Percentiles rank a stretch among this genome's conserved stretches.
phyloP scores from a whole-genome alignment of 2,888 invertebrate species.

The Mythimna loreyi region DNA sequence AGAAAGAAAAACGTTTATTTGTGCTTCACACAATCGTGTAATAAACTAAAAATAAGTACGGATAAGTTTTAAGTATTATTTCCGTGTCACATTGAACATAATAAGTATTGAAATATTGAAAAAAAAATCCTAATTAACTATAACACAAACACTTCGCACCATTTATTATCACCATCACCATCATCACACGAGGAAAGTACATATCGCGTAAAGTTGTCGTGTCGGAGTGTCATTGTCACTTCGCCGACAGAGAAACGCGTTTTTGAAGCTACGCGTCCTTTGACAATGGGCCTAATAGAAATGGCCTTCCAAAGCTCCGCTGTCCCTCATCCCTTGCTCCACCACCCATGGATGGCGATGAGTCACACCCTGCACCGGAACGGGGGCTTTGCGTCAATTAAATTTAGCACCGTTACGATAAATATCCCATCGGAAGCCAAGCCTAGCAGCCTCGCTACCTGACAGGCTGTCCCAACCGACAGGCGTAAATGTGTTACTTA shows the following conservation, averaged over 20 bases:
- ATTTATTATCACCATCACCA: neutral
- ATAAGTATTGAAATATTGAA: neutral
- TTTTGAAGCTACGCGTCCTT: too few species aligned
- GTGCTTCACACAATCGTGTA: too few species aligned
- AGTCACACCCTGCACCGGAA: constrained; percentile 46
- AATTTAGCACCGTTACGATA: constrained; percentile 68
- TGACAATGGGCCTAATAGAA: too few species aligned
- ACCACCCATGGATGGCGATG: constrained; percentile 21
- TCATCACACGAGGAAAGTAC: neutral
- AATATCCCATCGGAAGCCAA: constrained; percentile 58
- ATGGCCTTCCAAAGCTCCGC: too few species aligned
- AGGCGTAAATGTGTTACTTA: constrained; percentile 43
- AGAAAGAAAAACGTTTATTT: too few species aligned
- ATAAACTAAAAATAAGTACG: too few species aligned
- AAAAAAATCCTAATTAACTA: neutral
- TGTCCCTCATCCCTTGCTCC: neutral
- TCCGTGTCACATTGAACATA: neutral
- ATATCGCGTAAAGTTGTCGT: too few species aligned
- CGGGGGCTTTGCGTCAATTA: constrained; percentile 69
- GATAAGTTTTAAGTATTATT: neutral
- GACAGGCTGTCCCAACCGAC: constrained; percentile 5
- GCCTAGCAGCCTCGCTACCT: neutral
- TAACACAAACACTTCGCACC: neutral
- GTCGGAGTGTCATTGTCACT: too few species aligned
- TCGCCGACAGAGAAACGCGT: too few species aligned